Evolutionary conservation across 2,113 vertebrate genomes (phyloP).

Genomic region (Willisornis vidua): DNA sequence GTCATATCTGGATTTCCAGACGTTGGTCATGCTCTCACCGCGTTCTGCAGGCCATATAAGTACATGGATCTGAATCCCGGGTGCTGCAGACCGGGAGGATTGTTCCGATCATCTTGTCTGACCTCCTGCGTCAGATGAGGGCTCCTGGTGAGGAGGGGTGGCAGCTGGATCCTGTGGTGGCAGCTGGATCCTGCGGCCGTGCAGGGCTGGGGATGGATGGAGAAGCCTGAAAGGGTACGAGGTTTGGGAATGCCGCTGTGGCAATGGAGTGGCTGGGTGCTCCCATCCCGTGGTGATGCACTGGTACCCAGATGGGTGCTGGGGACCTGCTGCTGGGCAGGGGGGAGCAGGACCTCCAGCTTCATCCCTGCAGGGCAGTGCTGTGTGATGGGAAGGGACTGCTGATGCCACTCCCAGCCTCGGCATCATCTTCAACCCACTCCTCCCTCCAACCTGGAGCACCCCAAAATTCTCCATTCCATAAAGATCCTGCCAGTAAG

Average conservation of each 20-base stretch:
- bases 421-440: neutral
- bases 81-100: neutral
- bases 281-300: accelerated
- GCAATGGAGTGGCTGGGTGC: neutral
- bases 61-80: slow-evolving; percentile 58
- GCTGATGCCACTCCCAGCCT: accelerated
- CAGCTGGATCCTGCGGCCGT: neutral
- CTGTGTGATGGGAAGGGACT: accelerated
- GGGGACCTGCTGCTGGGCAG: neutral
- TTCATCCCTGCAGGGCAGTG: neutral
- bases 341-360: neutral
- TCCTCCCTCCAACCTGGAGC: neutral
- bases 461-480: neutral
- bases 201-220: neutral
- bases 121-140: slow-evolving; percentile 51
- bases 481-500: neutral
- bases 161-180: neutral
- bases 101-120: slow-evolving; percentile 24
- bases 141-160: slow-evolving; percentile 32
- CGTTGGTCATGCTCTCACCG: slow-evolving; percentile 54
- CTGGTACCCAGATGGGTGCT: neutral
- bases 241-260: neutral
- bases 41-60: slow-evolving; percentile 62
- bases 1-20: slow-evolving; percentile 72
- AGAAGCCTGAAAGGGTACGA: neutral